Base-by-base conservation (phyloP, 1,140 invertebrate species). In the Heliconius nattereri region DNA sequence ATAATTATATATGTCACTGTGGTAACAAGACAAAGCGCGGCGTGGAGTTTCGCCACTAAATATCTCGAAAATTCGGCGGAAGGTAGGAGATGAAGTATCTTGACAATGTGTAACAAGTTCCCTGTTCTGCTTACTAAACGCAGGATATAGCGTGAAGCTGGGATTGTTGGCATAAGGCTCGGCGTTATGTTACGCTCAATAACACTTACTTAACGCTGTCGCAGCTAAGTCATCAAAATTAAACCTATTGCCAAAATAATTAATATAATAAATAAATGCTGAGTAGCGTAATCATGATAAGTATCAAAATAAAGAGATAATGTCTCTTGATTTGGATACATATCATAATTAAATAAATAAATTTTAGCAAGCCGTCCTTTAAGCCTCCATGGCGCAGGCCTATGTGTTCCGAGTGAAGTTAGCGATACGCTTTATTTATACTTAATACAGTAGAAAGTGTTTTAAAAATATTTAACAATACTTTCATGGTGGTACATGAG, bases 381-480 rank as follows among this genome's bases (percentile, higher is more conserved):
- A n/a, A 57, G 7, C 7, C 7, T 23, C 54, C 54, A 57, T 57
- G 54, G 32, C 32, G 32, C 32, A 57, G n/a, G 54, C 54, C n/a
- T 57, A 57, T 57, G n/a, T n/a, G 7, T 57, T n/a, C 54, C n/a
- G 23, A 26, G 54, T 57, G n/a, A 57, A 23, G 3, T n/a, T 23
- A 23, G n/a, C 54, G 20, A 8, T 57, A 57, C n/a, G 54, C n/a
- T 57, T 57, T 57, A 57, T 57, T 57, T 57, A 57, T 23, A 57
- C 54, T 23, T 57, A 57, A n/a, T 57, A 23, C 6, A 57, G 20
- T 23, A 57, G 54, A 57, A 57, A 57, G 54, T 57, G n/a, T 57
- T 57, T 57, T 57, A 57, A n/a, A 57, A 57, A n/a, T 57, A 57
- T 57, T 45, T 45, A 45, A 45, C 52, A 54, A 13, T 54, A 54